Conservation (phyloP, 2,113 vertebrate species). For the Salminus brasiliensis region DNA sequence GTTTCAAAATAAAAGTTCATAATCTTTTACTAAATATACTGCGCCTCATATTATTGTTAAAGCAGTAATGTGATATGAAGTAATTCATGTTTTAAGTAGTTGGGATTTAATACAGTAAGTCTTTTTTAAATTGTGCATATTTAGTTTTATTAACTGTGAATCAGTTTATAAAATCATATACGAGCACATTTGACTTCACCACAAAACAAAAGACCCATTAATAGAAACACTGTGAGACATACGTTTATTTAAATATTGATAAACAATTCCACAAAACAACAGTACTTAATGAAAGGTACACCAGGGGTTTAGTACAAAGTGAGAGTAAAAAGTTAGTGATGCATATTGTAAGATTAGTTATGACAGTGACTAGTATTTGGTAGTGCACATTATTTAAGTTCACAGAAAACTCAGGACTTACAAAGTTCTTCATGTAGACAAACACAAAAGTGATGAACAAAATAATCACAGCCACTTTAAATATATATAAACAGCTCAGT, state of each 20-base stretch:
- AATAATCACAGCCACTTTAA: neutral
- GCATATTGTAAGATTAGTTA: constrained; percentile 37
- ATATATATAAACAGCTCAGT: neutral
- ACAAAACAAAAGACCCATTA: neutral
- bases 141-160: no score
- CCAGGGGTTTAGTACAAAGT: constrained; percentile 54
- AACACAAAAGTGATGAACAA: neutral
- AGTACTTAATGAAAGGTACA: constrained; percentile 32
- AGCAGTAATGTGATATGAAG: no score
- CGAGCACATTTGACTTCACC: no score
- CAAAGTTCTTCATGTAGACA: neutral
- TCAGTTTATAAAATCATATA: no score
- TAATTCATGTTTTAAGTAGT: neutral
- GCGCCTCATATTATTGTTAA: no score
- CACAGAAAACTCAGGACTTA: neutral
- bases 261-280: constrained; percentile 44
- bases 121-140: no score
- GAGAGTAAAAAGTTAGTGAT: constrained; percentile 45
- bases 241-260: constrained; percentile 32
- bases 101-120: no score
- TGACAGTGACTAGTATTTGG: constrained; percentile 37
- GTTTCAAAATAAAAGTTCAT: neutral
- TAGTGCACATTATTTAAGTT: constrained; percentile 39
- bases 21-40: neutral
- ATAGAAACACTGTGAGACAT: neutral